Conservation (phyloP, 2,113 vertebrate genomes). For the Pogonocichla stellata region DNA sequence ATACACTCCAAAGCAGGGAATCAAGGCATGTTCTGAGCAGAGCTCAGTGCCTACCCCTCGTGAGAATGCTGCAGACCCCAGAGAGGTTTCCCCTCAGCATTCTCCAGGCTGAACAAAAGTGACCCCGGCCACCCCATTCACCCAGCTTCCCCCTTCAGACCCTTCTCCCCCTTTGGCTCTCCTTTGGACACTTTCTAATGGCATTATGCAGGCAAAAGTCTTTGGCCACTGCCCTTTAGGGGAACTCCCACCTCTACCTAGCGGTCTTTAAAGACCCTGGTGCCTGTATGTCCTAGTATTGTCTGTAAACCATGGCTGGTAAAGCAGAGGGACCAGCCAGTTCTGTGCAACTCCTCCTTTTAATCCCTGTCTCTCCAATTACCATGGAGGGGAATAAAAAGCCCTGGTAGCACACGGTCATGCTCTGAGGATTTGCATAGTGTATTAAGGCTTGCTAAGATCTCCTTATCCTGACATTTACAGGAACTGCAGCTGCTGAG, state of each 20-base stretch:
- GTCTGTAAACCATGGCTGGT: not conserved
- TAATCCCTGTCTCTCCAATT: conserved; percentile 26
- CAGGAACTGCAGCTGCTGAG: not conserved
- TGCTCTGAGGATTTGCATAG: conserved; percentile 54
- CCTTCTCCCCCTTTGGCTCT: not conserved
- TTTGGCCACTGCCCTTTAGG: not conserved
- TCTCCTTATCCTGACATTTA: conserved; percentile 52
- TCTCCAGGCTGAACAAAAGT: not conserved
- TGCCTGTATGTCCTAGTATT: accelerated
- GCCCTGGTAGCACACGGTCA: not conserved
- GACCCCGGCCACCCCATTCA: not conserved
- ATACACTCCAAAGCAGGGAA: not conserved
- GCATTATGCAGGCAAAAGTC: not conserved
- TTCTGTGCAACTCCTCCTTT: not conserved
- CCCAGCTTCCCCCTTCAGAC: not conserved
- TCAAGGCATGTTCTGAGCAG: not conserved
- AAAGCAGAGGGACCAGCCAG: not conserved
- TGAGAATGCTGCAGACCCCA: not conserved
- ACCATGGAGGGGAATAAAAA: conserved; percentile 1
- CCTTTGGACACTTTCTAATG: not conserved
- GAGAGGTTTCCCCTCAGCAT: not conserved
- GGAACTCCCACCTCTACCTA: not conserved
- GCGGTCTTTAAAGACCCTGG: not conserved
- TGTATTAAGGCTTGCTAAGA: conserved; percentile 36
- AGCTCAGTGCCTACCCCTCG: not conserved